phyloP scores from a whole-genome alignment of 2,113 vertebrate species.

The Gulo gulo region DNA sequence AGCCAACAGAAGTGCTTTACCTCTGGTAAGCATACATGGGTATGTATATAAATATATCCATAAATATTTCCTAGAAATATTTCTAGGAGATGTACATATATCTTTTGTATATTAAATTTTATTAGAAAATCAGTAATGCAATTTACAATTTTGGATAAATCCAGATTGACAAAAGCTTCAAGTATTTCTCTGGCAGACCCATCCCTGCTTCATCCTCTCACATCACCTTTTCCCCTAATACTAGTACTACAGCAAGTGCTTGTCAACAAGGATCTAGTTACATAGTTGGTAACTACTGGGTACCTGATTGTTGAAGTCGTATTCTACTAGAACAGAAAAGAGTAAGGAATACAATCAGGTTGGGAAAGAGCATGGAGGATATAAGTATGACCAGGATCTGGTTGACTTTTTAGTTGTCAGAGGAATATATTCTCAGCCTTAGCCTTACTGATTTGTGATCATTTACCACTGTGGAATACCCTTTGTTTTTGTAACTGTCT shows the following conservation, averaged over 20 bases:
- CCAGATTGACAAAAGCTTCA: background rate
- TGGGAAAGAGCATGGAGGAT: background rate
- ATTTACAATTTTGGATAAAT: background rate
- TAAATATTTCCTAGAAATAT: background rate
- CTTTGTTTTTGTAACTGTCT: background rate
- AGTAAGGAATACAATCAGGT: background rate
- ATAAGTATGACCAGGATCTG: background rate
- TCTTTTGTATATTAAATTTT: background rate
- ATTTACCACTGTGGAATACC: background rate
- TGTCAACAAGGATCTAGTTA: background rate
- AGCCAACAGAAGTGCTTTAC: background rate
- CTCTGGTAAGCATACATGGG: background rate
- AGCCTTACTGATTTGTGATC: background rate
- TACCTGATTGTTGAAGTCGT: background rate
- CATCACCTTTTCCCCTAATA: background rate
- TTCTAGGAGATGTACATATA: background rate
- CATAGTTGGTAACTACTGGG: background rate
- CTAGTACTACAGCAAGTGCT: background rate
- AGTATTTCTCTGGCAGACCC: background rate
- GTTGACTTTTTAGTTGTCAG: background rate
- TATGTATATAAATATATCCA: background rate
- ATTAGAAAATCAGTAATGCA: slow-evolving; percentile 10
- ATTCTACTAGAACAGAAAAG: background rate
- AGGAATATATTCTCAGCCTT: background rate
- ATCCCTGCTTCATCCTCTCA: background rate